Conservation (phyloP, 2,888 invertebrate species). For the Agonopterix alstromeriana region DNA sequence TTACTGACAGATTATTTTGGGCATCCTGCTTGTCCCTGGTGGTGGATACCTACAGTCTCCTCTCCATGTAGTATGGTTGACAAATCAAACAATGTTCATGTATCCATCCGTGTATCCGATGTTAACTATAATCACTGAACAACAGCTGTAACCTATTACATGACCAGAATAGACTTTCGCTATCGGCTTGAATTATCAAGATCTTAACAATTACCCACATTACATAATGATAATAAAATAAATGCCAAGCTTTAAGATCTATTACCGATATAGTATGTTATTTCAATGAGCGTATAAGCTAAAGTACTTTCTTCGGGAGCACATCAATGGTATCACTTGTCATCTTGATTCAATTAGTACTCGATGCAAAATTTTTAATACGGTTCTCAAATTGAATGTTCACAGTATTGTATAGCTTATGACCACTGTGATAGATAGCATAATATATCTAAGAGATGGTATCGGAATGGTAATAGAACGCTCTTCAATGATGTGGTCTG, state of each 20-base stretch:
- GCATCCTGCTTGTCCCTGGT: no score
- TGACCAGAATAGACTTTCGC: neutral
- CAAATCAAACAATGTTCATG: no score
- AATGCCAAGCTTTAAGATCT: slow-evolving; percentile 10
- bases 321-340: slow-evolving; percentile 26
- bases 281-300: slow-evolving; percentile 9
- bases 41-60: no score
- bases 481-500: slow-evolving; percentile 12
- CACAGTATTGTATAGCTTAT: slow-evolving; percentile 6
- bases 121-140: no score
- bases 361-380: slow-evolving; percentile 5
- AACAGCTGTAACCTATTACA: neutral
- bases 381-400: slow-evolving; percentile 6
- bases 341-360: slow-evolving; percentile 27
- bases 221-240: slow-evolving; percentile 13
- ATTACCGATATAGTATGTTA: slow-evolving; percentile 14
- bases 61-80: no score
- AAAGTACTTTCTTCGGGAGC: slow-evolving; percentile 14
- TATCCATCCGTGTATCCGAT: no score
- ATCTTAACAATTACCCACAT: slow-evolving; percentile 3
- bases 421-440: slow-evolving; percentile 3
- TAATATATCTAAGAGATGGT: neutral
- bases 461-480: neutral
- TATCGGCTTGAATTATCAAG: neutral
- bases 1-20: no score